Evolutionary conservation across 2,888 invertebrate genomes (phyloP).

Genomic region (Doris montereyensis): DNA sequence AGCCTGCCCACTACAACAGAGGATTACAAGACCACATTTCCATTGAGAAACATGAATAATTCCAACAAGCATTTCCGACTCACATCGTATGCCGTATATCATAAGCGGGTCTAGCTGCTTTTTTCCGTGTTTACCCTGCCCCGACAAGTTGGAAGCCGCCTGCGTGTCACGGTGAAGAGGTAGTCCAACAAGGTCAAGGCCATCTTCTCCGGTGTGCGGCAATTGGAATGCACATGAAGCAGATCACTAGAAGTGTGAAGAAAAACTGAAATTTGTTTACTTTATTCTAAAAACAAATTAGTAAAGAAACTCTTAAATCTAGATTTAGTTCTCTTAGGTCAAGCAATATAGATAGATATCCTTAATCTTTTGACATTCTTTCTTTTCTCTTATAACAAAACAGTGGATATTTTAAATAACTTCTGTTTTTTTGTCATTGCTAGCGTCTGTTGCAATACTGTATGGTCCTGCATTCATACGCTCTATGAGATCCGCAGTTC

Average conservation of each 20-base stretch:
- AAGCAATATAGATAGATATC: neutral
- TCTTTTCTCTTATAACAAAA: too few species aligned
- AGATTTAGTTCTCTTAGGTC: neutral
- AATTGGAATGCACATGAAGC: conserved; percentile 75
- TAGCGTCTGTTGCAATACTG: neutral
- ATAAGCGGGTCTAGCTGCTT: conserved; percentile 75
- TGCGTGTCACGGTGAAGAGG: conserved; percentile 75
- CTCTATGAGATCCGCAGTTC: neutral
- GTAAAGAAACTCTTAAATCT: neutral
- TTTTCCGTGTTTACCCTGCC: conserved; percentile 75
- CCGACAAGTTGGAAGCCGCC: conserved; percentile 75
- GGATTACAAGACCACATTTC: too few species aligned
- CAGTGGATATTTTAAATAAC: too few species aligned
- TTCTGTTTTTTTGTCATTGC: neutral
- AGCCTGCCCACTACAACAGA: too few species aligned
- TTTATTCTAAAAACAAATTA: neutral
- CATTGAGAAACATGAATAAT: too few species aligned
- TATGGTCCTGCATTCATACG: neutral
- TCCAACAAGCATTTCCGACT: conserved; percentile 51
- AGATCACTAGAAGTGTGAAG: conserved; percentile 66
- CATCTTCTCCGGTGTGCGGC: conserved; percentile 76
- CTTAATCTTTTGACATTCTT: too few species aligned
- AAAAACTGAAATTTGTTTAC: too few species aligned
- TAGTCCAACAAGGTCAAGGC: conserved; percentile 75
- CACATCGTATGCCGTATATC: conserved; percentile 74